Conservation (phyloP, 1,140 invertebrate genomes). For the Matsumurasca onukii region DNA sequence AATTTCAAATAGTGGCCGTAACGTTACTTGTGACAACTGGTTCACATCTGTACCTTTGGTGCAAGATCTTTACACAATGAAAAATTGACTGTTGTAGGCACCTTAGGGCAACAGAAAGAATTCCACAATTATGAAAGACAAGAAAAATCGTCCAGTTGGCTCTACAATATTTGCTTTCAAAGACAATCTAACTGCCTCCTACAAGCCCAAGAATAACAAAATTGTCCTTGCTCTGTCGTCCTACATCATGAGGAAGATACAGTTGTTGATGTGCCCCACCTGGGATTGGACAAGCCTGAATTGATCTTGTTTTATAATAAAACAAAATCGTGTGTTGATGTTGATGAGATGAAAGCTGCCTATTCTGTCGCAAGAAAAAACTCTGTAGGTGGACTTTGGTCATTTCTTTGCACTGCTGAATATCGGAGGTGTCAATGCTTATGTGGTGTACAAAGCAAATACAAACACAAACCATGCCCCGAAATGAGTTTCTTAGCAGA, state of each 20-base stretch:
- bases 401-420: conserved; percentile 1
- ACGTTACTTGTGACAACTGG: conserved; percentile 3
- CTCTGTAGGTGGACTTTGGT: conserved; percentile 18
- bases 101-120: not conserved
- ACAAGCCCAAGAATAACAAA: conserved; percentile 13
- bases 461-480: not conserved
- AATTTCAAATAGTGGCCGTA: conserved; percentile 4
- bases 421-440: conserved; percentile 16
- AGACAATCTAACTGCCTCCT: conserved; percentile 11
- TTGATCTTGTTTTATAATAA: not conserved
- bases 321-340: conserved; percentile 12
- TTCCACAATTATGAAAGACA: not conserved
- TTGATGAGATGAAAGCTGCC: conserved; percentile 1
- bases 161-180: conserved; percentile 5
- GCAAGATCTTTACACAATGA: conserved; percentile 12
- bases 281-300: not conserved
- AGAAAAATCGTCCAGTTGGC: not conserved
- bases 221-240: not conserved
- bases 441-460: not conserved
- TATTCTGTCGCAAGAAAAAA: not conserved
- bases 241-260: not conserved
- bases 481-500: not conserved
- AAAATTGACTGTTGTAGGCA: not conserved
- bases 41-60: not conserved
- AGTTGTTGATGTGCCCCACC: not conserved